A percentile compares a stretch with the other conserved stretches of the same genome.
Conservation (phyloP, 2,113 vertebrate genomes). For the Chloropsis hardwickii region DNA sequence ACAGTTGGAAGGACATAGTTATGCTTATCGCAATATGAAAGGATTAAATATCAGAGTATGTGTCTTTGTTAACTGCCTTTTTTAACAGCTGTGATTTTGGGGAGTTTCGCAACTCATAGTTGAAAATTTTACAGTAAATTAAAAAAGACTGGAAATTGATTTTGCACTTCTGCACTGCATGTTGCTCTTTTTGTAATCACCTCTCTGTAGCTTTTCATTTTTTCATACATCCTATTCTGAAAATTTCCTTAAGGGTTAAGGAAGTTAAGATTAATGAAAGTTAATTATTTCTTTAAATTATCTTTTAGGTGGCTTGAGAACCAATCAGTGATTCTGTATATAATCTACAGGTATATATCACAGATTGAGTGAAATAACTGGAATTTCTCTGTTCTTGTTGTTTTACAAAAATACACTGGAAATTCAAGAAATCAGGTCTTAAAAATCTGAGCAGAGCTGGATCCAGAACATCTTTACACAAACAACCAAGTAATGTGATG, state of each 20-base stretch:
- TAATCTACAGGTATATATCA: neutral
- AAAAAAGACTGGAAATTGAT: neutral
- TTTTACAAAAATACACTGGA: fast-evolving
- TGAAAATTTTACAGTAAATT: neutral
- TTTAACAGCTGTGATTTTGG: neutral
- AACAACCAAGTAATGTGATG: neutral
- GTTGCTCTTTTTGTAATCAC: neutral
- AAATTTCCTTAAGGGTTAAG: neutral
- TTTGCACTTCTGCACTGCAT: neutral
- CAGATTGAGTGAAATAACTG: neutral
- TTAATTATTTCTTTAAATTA: neutral
- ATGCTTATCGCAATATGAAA: neutral
- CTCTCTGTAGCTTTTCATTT: neutral
- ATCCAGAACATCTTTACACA: neutral
- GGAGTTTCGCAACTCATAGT: neutral
- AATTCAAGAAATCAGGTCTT: neutral
- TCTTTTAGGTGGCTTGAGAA: neutral
- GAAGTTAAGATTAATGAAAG: neutral
- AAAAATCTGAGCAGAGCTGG: neutral
- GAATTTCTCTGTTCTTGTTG: neutral
- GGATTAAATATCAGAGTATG: neutral
- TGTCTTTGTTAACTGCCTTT: neutral
- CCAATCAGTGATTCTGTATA: neutral
- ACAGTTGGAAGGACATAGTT: neutral
- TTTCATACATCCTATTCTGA: neutral